Conservation (phyloP, 1,140 invertebrate species). For the Drosophila nikananu region DNA sequence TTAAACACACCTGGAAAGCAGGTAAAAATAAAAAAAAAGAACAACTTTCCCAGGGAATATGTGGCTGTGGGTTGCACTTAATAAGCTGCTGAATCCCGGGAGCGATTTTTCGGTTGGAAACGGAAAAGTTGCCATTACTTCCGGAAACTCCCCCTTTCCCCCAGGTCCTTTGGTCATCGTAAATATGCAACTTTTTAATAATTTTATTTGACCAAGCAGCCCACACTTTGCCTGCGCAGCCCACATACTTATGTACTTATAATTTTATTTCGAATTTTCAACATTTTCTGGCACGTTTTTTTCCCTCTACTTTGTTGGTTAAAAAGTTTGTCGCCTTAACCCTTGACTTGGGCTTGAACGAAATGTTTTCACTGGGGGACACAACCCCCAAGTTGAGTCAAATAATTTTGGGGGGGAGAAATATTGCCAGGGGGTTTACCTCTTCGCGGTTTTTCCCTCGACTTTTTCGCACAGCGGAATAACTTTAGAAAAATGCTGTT, state of each 20-base stretch:
- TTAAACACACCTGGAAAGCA: background rate
- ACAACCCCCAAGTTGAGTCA: constrained; percentile 4
- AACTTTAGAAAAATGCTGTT: background rate
- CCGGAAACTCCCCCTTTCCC: background rate
- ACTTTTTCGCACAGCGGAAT: background rate
- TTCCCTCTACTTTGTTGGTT: background rate
- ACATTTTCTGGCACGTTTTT: background rate
- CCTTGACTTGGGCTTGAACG: constrained; percentile 24
- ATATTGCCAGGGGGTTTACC: background rate
- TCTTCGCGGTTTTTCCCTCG: too few relatives aligned
- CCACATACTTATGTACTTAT: constrained; percentile 37
- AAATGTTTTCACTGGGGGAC: background rate
- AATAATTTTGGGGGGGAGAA: constrained; percentile 37
- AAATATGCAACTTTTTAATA: constrained; percentile 50
- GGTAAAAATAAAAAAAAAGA: background rate
- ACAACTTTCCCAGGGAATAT: constrained; percentile 9
- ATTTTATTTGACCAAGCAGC: constrained; percentile 12
- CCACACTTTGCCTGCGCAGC: background rate
- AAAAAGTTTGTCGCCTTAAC: constrained; percentile 42
- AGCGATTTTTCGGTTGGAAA: background rate
- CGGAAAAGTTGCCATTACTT: constrained; percentile 1
- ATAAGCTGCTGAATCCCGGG: constrained; percentile 20
- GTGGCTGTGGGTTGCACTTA: constrained; percentile 12
- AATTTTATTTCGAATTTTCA: constrained; percentile 31
- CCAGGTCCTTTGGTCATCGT: constrained; percentile 20